A percentile compares a stretch with the other conserved stretches of the same genome.
Evolutionary conservation across 2,888 invertebrate species (phyloP).

Genomic region (Steromphala cineraria): DNA sequence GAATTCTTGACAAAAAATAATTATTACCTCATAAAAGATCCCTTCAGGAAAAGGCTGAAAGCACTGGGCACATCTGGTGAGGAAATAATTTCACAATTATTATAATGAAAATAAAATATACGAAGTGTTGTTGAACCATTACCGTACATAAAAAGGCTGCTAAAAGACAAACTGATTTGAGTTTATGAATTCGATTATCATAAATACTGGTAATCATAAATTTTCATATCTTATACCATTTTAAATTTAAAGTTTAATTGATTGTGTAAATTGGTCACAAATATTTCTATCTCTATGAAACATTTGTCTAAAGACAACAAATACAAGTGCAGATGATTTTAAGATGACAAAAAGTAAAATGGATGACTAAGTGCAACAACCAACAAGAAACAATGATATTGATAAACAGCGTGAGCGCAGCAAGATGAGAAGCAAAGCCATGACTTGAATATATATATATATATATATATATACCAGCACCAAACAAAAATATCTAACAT

Average conservation of each 20-base stretch:
- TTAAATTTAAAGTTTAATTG: not conserved
- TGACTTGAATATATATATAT: not conserved
- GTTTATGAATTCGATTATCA: no score
- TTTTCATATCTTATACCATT: not conserved
- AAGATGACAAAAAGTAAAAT: no score
- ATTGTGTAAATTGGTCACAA: not conserved
- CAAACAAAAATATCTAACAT: slow-evolving; percentile 7
- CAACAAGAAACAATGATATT: not conserved
- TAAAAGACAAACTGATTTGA: no score
- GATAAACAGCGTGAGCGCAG: not conserved
- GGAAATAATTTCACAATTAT: slow-evolving; percentile 25
- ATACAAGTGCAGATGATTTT: no score
- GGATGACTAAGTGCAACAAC: no score
- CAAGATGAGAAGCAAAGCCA: not conserved
- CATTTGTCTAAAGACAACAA: not conserved
- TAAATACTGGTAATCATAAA: no score
- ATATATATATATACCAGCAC: not conserved
- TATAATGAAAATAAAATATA: no score
- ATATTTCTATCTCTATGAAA: no score
- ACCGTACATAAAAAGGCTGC: no score
- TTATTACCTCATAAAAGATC: slow-evolving; percentile 89
- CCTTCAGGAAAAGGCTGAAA: slow-evolving; percentile 98
- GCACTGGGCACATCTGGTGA: slow-evolving; percentile 93
- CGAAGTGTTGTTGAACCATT: no score
- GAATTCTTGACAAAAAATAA: not conserved